Conservation (phyloP, 2,113 vertebrate species). For the Oncorhynchus tshawytscha region DNA sequence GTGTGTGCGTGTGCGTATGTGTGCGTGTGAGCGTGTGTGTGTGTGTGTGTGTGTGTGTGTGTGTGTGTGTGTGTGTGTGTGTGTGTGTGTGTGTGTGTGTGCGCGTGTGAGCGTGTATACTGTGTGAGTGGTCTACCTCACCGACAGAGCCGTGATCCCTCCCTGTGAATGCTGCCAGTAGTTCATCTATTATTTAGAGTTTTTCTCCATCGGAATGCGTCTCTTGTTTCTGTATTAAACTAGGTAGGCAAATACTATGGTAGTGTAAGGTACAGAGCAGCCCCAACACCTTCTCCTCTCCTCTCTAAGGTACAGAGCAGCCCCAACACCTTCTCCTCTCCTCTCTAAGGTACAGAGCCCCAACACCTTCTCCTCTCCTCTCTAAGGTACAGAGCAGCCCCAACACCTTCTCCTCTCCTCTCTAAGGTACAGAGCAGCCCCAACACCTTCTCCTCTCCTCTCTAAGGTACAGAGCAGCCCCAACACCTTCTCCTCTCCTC, state of each 20-base stretch:
- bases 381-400: no score
- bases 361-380: no score
- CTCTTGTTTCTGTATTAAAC: conserved; percentile 75
- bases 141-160: conserved; percentile 8
- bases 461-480: no score
- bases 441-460: no score
- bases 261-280: conserved; percentile 46
- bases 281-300: conserved; percentile 10
- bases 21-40: neutral
- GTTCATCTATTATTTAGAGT: conserved; percentile 79
- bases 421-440: no score
- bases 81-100: neutral
- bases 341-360: no score
- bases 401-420: no score
- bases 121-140: neutral
- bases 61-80: neutral
- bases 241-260: conserved; percentile 60
- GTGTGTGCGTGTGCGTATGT: neutral
- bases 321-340: no score
- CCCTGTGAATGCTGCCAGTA: conserved; percentile 68
- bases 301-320: neutral
- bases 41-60: neutral
- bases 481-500: no score
- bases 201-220: conserved; percentile 70
- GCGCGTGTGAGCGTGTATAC: neutral